Percentiles rank a stretch among this genome's conserved stretches.
These are phyloP conservation scores for Acrocephalus arundinaceus DNA, from an alignment of 2,113 vertebrate species.

Conservation along the genomic window DNA sequence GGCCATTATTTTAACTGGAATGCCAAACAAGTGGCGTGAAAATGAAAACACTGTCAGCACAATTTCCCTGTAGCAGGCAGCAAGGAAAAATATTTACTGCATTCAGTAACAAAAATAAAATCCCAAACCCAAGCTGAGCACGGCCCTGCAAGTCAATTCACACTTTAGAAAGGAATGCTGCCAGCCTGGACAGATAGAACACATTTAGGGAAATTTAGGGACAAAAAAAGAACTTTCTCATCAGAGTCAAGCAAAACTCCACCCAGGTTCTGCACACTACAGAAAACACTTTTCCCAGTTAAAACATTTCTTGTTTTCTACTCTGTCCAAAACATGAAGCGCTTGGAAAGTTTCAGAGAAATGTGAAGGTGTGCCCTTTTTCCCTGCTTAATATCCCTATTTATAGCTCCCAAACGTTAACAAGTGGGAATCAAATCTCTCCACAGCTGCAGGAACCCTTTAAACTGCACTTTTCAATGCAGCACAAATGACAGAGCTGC, in stretches of 20 bases:
- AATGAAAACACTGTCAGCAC: constrained; percentile 9
- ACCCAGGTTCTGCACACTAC: background rate
- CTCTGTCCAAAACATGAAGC: background rate
- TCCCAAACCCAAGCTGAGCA: background rate
- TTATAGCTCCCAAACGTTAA: background rate
- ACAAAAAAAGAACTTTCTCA: background rate
- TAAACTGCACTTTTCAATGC: background rate
- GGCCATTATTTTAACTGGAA: constrained; percentile 16
- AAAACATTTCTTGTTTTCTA: background rate
- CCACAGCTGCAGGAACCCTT: background rate
- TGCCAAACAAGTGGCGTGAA: constrained; percentile 32
- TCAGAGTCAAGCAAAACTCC: background rate
- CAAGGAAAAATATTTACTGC: constrained; percentile 16
- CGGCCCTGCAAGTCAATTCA: background rate
- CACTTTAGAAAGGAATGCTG: background rate
- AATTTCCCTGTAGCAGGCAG: background rate
- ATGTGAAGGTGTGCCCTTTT: background rate
- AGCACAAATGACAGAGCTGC: background rate
- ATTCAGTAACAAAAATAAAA: background rate
- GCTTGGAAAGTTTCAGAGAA: background rate
- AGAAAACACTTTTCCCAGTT: background rate
- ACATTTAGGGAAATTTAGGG: background rate
- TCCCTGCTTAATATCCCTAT: background rate
- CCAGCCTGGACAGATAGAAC: background rate
- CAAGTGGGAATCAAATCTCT: background rate